Evolutionary conservation across 2,888 invertebrate species (phyloP), one percentile per base, ranked within the genome.

Genomic region (Pseudococcus jackbeardsleyi): DNA sequence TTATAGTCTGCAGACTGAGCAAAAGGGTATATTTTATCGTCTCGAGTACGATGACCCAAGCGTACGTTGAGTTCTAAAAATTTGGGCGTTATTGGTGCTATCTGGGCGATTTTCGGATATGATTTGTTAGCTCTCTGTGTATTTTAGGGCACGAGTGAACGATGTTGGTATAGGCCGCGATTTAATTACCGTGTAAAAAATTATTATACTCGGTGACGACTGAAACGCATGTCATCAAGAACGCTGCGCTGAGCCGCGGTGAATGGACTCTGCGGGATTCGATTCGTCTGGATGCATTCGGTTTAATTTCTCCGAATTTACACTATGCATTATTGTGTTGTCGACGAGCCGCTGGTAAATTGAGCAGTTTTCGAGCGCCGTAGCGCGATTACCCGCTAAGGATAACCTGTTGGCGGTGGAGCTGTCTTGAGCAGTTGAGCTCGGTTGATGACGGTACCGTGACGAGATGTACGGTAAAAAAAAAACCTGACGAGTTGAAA

Each of bases 81-180:
- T 59, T 59, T 59, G 59, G 59, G 19, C 59, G 19, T 19, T 19
- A 19, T 0, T 15, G 50, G 5, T 22, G 19, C 19, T 6, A 22
- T 64, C 11, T 11, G 33, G 33, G 68, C 15, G 33, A 26, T 33
- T 15, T 72, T 72, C 26, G 26, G 6, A 72, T 26, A 72, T 72
- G 33, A 26, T 26, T 72, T 72, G 22, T 15, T 22, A 33, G 26
- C 26, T 33, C 3, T 33, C 26, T 33, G 26, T 17, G 54, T 22
- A 22, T 33, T 33, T 7, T 64, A 26, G 68, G 1, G 68, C 33
- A 59, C 19, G 59, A 50, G 11, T 64, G 22, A 64, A 64, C 68
- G 22, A 72, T 72, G 68, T 72, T 72, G 68, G 68, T 72, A 72
- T 72, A 72, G 68, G 68, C 68, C 68, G 68, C 68, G 68, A 72